phyloP scores from a whole-genome alignment of 2,797 vertebrate species.

The Crenuchus spilurus region DNA sequence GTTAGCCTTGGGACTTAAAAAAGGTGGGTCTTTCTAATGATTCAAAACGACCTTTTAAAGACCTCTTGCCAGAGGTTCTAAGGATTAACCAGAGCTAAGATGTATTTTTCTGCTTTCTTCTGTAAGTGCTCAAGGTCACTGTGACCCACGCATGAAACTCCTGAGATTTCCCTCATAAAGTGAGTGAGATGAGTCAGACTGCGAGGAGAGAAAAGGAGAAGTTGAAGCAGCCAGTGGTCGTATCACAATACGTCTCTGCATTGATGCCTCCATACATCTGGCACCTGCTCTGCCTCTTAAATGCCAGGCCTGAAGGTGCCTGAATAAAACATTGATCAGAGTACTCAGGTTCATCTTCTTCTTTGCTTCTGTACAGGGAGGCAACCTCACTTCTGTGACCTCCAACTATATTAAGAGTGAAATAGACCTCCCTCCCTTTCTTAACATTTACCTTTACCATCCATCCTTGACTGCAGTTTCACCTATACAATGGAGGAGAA shows the following conservation, averaged over 20 bases:
- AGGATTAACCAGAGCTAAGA: conserved; percentile 20
- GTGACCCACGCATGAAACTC: conserved; percentile 6
- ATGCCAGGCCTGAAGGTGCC: conserved; percentile 44
- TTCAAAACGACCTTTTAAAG: conserved; percentile 28
- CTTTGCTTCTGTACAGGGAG: conserved; percentile 12
- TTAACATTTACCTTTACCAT: conserved; percentile 1
- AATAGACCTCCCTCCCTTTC: neutral
- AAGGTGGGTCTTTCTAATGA: neutral
- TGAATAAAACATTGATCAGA: conserved; percentile 50
- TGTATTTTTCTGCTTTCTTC: conserved; percentile 16
- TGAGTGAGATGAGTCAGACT: conserved; percentile 11
- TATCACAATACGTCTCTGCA: neutral
- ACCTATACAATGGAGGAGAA: neutral
- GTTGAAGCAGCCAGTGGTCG: neutral
- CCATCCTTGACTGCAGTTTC: conserved; percentile 1
- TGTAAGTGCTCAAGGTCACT: conserved; percentile 38
- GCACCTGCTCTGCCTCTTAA: conserved; percentile 35
- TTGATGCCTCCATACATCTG: conserved; percentile 32
- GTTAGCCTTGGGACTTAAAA: conserved; percentile 14
- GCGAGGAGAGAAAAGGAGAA: conserved; percentile 3
- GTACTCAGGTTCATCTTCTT: conserved; percentile 32
- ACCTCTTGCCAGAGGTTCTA: conserved; percentile 6
- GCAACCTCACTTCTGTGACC: conserved; percentile 28
- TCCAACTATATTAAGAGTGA: conserved; percentile 26
- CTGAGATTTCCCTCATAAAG: conserved; percentile 24